Evolutionary conservation across 2,888 invertebrate genomes (phyloP), one percentile per base, ranked within the genome.

Genomic region (Taphrorychus bicolor): DNA sequence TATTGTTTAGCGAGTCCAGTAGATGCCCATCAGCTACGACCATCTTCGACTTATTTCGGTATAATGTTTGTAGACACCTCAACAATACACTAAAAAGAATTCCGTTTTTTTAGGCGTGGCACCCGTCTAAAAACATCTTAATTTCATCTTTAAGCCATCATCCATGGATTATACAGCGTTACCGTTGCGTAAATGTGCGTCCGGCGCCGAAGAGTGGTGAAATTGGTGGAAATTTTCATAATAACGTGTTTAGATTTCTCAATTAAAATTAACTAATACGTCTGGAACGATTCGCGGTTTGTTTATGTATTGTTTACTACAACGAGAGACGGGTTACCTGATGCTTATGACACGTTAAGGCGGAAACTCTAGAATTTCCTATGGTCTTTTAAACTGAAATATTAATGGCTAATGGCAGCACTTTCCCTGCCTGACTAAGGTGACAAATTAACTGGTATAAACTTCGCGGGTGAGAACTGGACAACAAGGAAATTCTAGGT

Each of bases 161-260:
- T 3, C 32, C 7, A 32, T 11, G 1, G 32, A 23, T 53, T 53
- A 53, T 21, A 45, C 53, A n/a, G 24, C 16, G 45, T 45, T 45
- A 54, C 54, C 45, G 54, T 54, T 61, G 52, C n/a, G 54, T 53
- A 54, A 45, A 53, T 53, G 61, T 61, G 52, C 54, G 52, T 42
- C 19, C 54, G 61, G 61, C 61, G 61, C 61, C 61, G 42, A 18
- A 22, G 14, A 53, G 14, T 53, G 22, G 24, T 23, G 53, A 53
- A 53, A 53, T 3, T 52, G 2, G 22, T 14, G 9, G 17, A 23
- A 53, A 24, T 23, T 21, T 53, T 23, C 5, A 53, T 32, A 32
- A 32, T 32, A 7, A 2, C 32, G 32, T 11, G 32, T 32, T 32
- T 32, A 7, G 16, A 17, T 14, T 14, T 23, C 23, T 53, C 23